Evolutionary conservation across 2,113 vertebrate genomes (phyloP), one percentile per base, ranked within the genome.

Genomic region (Nothoprocta perdicaria): DNA sequence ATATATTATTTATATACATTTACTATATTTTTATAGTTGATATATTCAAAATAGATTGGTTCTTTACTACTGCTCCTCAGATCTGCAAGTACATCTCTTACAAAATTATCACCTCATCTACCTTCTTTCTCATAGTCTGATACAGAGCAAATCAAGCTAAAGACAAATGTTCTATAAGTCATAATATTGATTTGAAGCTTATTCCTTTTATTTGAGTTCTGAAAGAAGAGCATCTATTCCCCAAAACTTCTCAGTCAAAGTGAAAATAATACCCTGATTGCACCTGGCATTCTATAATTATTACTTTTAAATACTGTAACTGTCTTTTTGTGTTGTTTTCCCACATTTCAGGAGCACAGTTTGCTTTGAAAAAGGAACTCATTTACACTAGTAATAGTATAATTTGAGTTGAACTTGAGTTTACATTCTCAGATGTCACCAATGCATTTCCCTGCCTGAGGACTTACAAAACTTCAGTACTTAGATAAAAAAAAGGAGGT

Each of bases 351-450:
- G 3, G 15, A 63, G 35, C 17, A 88, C 29, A 86, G 88, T 33
- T 90, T 81, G 10, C 38, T 78, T 78, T 89, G 23, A 68, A 80
- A 85, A 83, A 43, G 22, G 46, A 62, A 62, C 61, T 53, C 45
- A 57, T 83, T 71, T 78, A 27, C 46, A 22, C 55, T 48, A 78
- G 22, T 74, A 91, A n/a, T 11, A 16, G 53, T 29, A n/a, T 22
- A 16, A 13, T 21, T 27, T 33, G 43, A 80, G 38, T 15, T n/a
- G 72, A 87, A 72, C 23, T 7, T 10, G 21, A 68, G 31, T 31
- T 45, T 5, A 1, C 12, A 13, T 69, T 85, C 85, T 1, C 2
- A 0, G 62, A 38, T 74, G 21, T 35, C n/a, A 57, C 2, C 0
- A 0, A 67, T n/a, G 29, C 24, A 80, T 33, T 82, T 87, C 17